These are phyloP conservation scores for Drosophila affinis DNA, from an alignment of 2,888 invertebrate species.

Conservation along the genomic window DNA sequence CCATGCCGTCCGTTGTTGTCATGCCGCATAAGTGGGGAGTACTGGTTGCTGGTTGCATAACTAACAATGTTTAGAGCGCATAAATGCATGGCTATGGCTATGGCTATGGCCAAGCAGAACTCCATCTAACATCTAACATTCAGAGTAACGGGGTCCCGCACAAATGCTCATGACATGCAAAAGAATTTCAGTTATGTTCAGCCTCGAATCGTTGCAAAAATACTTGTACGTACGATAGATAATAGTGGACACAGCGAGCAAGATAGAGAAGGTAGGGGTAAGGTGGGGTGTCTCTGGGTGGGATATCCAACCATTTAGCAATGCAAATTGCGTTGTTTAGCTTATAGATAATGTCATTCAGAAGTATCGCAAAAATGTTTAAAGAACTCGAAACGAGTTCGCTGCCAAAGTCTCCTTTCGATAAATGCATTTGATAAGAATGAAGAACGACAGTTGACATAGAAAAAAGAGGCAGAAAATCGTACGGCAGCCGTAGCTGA, in stretches of 20 bases:
- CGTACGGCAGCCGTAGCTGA: not conserved
- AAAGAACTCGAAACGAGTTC: conserved; percentile 70
- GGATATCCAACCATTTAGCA: conserved; percentile 69
- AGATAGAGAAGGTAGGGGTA: not conserved
- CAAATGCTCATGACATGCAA: conserved; percentile 75
- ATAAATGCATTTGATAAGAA: conserved; percentile 65
- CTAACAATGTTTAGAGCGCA: conserved; percentile 77
- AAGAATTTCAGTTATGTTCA: conserved; percentile 71
- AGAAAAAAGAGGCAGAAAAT: conserved; percentile 37
- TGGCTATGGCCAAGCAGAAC: conserved; percentile 6
- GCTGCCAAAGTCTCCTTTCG: conserved; percentile 50
- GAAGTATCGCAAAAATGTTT: conserved; percentile 71
- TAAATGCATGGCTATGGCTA: conserved; percentile 62
- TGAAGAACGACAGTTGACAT: conserved; percentile 57
- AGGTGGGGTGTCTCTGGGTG: conserved; percentile 27
- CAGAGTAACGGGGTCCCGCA: conserved; percentile 72
- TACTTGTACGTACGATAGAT: conserved; percentile 23
- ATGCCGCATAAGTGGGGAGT: conserved; percentile 70
- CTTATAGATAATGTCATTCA: conserved; percentile 78
- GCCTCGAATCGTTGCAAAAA: conserved; percentile 18
- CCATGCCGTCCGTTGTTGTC: conserved; percentile 62
- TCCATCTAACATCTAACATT: conserved; percentile 53
- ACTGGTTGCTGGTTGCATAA: conserved; percentile 70
- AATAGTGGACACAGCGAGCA: too few species aligned
- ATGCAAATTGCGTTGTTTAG: conserved; percentile 76